Evolutionary conservation across 2,888 invertebrate genomes (phyloP), one percentile per base, ranked within the genome.

Genomic region (Beris morrisii): DNA sequence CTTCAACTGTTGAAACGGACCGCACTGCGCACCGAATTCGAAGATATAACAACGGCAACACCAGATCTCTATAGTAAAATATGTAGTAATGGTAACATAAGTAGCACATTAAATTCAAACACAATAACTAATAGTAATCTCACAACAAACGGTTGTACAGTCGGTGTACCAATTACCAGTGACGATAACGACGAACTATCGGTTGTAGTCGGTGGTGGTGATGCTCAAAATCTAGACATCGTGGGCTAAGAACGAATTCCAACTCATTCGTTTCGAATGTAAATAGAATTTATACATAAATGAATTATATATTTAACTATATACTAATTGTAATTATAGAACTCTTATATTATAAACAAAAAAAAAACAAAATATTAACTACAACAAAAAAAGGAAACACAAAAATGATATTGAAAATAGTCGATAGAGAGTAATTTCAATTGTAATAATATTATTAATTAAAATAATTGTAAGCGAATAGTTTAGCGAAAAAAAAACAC

Each of bases 1-100:
- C 74, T 81, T 72, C 79, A 78, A 73, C 73, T 81, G 70, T 71
- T 81, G 69, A 81, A 81, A 74, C 78, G 79, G 71, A 81, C 81
- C 67, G 81, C 81, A 70, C 72, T 81, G 71, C 80, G 80, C 66
- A 81, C 80, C 64, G 81, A 81, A 76, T 80, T 81, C 68, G 81
- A 81, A 73, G 81, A 81, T 76, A 75, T 80, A 70, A 80, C 81
- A 75, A 81, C 81, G 72, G 81, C 80, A 70, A 81, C 81, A 73
- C 81, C 81, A 74, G 81, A 81, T 77, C 76, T 81, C 74, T 81
- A 81, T 74, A 81, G 81, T 76, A 81, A 81, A 78, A 81, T 81
- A 72, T 81, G 81, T 76, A 81, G 79, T 75, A 81, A 81, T 75
- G 81, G 81, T 79, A 81, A 80, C 79, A 76, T 80, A 72, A 74